phyloP scores from a whole-genome alignment of 2,113 vertebrate genomes.

The Sylvilagus bachmani region DNA sequence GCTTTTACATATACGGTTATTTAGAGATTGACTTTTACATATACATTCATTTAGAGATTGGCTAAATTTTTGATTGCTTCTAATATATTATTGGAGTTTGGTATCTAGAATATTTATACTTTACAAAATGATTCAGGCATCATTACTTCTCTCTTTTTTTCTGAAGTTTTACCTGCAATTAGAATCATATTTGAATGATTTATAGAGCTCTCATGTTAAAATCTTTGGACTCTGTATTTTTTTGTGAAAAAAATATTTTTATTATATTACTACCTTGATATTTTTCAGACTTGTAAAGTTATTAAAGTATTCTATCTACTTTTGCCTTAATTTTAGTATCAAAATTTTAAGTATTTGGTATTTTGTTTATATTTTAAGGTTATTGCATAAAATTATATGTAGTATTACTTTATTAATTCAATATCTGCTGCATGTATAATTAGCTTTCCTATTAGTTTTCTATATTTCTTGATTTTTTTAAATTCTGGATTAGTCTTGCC shows the following conservation, averaged over 20 bases:
- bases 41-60: background rate
- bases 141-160: background rate
- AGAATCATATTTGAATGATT: background rate
- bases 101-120: background rate
- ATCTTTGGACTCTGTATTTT: background rate
- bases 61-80: background rate
- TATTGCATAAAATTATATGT: background rate
- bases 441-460: background rate
- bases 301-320: constrained; percentile 2
- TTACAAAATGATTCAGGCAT: background rate
- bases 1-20: constrained; percentile 3
- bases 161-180: background rate
- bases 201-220: background rate
- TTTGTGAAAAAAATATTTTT: background rate
- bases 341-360: background rate
- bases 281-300: background rate
- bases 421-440: background rate
- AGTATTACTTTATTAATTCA: background rate
- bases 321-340: background rate
- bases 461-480: background rate
- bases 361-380: constrained; percentile 23
- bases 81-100: background rate
- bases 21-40: too few species aligned
- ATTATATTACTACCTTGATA: background rate
- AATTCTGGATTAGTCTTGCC: background rate